These are phyloP conservation scores for Resseliella maxima DNA, from an alignment of 2,888 invertebrate genomes.

Conservation along the genomic window DNA sequence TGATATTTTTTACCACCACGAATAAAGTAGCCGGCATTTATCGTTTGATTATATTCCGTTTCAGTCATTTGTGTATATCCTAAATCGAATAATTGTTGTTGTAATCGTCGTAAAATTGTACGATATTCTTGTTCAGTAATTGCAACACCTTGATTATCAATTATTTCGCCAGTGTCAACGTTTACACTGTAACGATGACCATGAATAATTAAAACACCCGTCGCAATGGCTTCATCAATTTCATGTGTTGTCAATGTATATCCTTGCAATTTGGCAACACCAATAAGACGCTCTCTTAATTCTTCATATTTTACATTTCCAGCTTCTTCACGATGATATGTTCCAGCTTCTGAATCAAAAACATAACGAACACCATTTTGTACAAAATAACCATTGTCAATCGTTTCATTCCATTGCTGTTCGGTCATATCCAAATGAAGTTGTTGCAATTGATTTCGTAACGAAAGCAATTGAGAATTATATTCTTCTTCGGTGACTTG, in stretches of 20 bases:
- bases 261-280: not conserved
- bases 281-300: not conserved
- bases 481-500: constrained; percentile 53
- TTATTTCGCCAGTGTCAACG: not conserved
- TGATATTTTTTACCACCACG: constrained; percentile 29
- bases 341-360: not conserved
- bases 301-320: not conserved
- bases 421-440: constrained; percentile 10
- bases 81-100: constrained; percentile 2
- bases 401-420: not conserved
- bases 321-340: not conserved
- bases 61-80: constrained; percentile 54
- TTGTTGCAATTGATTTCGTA: constrained; percentile 24
- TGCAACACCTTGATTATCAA: not conserved
- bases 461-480: not conserved
- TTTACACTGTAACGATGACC: constrained; percentile 9
- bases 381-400: constrained; percentile 48
- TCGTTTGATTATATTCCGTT: constrained; percentile 55
- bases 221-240: constrained; percentile 20
- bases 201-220: constrained; percentile 24
- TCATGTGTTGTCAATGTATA: not conserved
- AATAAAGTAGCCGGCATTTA: constrained; percentile 18
- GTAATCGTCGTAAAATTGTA: not conserved
- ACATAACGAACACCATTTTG: constrained; percentile 25
- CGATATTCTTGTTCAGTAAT: constrained; percentile 51